Percentiles rank a stretch among this genome's conserved stretches.
These are phyloP conservation scores for Atractosteus spatula DNA, from an alignment of 2,113 vertebrate species.

Conservation along the genomic window DNA sequence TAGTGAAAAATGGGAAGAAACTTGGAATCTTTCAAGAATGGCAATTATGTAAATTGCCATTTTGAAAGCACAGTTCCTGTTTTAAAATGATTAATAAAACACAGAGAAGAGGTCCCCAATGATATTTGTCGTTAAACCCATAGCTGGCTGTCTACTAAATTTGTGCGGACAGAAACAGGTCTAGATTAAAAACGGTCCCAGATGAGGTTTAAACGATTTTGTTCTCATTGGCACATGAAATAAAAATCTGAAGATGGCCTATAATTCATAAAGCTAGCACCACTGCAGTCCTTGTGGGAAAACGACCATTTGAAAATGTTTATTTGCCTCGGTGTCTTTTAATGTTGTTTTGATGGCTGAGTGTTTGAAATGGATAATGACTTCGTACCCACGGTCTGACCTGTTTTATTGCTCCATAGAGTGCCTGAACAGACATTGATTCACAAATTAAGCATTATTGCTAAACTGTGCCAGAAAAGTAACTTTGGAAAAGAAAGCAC, in stretches of 20 bases:
- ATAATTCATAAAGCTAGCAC: conserved; percentile 13
- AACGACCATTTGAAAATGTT: conserved; percentile 16
- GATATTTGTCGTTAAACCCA: not conserved
- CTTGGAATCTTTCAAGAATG: no score
- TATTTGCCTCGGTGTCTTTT: conserved; percentile 13
- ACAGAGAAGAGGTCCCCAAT: not conserved
- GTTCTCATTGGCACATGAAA: not conserved
- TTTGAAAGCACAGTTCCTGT: no score
- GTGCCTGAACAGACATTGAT: not conserved
- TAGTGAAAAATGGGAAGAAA: no score
- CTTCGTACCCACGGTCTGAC: not conserved
- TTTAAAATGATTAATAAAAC: no score
- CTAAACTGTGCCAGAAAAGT: no score
- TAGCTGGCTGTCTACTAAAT: not conserved
- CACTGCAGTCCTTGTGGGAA: conserved; percentile 10
- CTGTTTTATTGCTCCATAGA: no score
- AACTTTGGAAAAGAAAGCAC: no score
- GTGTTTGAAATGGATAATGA: not conserved
- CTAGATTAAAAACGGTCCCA: not conserved
- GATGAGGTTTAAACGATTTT: not conserved
- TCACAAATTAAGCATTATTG: not conserved
- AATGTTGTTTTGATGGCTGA: conserved; percentile 8
- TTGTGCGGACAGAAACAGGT: not conserved
- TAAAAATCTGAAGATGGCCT: conserved; percentile 7
- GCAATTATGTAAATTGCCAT: no score